Conservation (phyloP, 1,140 invertebrate species). For the Coelopa frigida region DNA sequence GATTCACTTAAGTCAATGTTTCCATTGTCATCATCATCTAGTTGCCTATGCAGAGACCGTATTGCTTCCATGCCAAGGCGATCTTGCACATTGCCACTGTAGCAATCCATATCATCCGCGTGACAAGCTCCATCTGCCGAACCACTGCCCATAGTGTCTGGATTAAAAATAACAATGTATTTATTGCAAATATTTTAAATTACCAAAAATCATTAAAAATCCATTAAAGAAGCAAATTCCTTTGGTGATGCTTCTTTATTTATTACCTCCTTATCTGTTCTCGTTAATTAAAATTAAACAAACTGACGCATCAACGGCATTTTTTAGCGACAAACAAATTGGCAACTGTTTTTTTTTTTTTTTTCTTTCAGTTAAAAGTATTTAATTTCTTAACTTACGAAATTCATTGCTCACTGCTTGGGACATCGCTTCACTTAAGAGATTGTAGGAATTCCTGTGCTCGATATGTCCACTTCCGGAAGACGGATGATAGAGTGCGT, state of each 20-base stretch:
- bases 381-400: too few relatives aligned
- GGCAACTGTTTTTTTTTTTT: too few relatives aligned
- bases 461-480: constrained; percentile 14
- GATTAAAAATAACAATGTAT: neutral
- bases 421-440: constrained; percentile 45
- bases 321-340: too few relatives aligned
- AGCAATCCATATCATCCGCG: constrained; percentile 65
- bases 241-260: too few relatives aligned
- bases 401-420: constrained; percentile 45
- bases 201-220: constrained; percentile 4
- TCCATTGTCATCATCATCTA: constrained; percentile 92
- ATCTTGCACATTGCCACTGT: constrained; percentile 66
- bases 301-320: too few relatives aligned
- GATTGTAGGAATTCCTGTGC: constrained; percentile 38
- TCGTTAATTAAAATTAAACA: too few relatives aligned
- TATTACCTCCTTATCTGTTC: too few relatives aligned
- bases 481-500: constrained; percentile 9
- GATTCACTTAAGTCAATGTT: constrained; percentile 91
- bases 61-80: constrained; percentile 82
- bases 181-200: neutral
- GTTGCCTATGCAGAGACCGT: constrained; percentile 73
- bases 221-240: neutral
- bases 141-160: constrained; percentile 35
- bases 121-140: constrained; percentile 43
- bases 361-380: too few relatives aligned